Evolutionary conservation across 2,797 vertebrate species (phyloP), one percentile per base, ranked within the genome.

Genomic region (Tarsius wallacei): DNA sequence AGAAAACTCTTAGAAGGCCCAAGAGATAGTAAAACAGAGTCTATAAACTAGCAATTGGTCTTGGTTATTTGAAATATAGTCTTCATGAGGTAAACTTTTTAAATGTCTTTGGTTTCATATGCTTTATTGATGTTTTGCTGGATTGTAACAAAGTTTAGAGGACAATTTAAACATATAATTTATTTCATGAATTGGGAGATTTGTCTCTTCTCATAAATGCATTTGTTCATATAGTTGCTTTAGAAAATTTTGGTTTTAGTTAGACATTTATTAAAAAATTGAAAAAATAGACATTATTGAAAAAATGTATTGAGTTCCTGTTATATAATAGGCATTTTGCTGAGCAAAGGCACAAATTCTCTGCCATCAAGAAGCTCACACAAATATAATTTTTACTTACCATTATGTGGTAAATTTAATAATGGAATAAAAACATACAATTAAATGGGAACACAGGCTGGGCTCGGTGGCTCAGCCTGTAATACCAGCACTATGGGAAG

Each of bases 211-310:
- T 88, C 36, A 19, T 22, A 10, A 19, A 7, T 66, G 11, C 12
- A 63, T 76, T 86, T 71, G 55, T 71, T 93, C 49, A 68, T 47
- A 33, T 71, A 49, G 59, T 49, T 87, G 28, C 55, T 92, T 94
- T 12, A 63, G 76, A 92, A 63, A 66, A 51, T 78, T 51, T 33
- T 66, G 0, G 42, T 94, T 88, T 49, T 51, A 93, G 22, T 55
- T 11, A 19, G 36, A 1, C 1, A 47, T 63, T 83, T 14, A 47
- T 9, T 82, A 57, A 88, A 95, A 85, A 64, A 11, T 7, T 42
- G 42, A 42, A 42, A 42, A 42, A 42, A 42, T 42, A 42, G 42
- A 42, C 42, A 42, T 42, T 42, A 42, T 42, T 42, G 42, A 42
- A 42, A 42, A 42, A 42, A 28, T 31, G 28, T 94, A 22, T 19